Evolutionary conservation across 2,113 vertebrate genomes (phyloP).

Genomic region (Nerophis ophidion): DNA sequence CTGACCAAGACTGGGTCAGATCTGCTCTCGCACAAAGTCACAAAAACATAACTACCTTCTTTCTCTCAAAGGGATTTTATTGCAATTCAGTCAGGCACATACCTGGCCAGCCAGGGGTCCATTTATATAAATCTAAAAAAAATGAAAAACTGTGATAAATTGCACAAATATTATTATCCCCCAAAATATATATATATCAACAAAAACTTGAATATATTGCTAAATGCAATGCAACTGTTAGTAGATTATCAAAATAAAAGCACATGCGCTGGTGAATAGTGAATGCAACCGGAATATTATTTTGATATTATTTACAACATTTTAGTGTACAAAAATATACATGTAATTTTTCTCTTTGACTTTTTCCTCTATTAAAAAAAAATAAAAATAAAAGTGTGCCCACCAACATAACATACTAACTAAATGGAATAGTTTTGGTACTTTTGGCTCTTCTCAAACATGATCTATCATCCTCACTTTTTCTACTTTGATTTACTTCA

Average conservation of each 20-base stretch:
- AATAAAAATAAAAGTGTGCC: too few relatives aligned
- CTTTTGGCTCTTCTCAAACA: too few relatives aligned
- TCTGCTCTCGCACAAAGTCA: background rate
- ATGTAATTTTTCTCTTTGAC: slow-evolving; percentile 9
- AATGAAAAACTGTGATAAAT: slow-evolving; percentile 35
- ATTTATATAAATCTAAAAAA: slow-evolving; percentile 44
- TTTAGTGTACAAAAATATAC: slow-evolving; percentile 54
- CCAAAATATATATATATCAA: slow-evolving; percentile 52
- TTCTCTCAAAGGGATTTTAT: slow-evolving; percentile 32
- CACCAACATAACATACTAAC: too few relatives aligned
- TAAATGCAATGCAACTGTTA: background rate
- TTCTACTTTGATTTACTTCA: too few relatives aligned
- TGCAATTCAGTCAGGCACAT: slow-evolving; percentile 36
- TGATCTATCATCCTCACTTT: too few relatives aligned
- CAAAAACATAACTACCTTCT: background rate
- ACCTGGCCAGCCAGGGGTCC: slow-evolving; percentile 89
- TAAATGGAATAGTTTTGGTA: too few relatives aligned
- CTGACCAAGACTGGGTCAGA: too few relatives aligned
- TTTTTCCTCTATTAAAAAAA: too few relatives aligned
- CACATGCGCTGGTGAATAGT: slow-evolving; percentile 7
- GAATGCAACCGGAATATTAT: slow-evolving; percentile 19
- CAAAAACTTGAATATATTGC: slow-evolving; percentile 42
- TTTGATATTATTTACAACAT: slow-evolving; percentile 51
- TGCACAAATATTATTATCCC: slow-evolving; percentile 35
- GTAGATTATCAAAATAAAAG: slow-evolving; percentile 11